phyloP scores from a whole-genome alignment of 2,888 invertebrate genomes.

The Orgyia antiqua region DNA sequence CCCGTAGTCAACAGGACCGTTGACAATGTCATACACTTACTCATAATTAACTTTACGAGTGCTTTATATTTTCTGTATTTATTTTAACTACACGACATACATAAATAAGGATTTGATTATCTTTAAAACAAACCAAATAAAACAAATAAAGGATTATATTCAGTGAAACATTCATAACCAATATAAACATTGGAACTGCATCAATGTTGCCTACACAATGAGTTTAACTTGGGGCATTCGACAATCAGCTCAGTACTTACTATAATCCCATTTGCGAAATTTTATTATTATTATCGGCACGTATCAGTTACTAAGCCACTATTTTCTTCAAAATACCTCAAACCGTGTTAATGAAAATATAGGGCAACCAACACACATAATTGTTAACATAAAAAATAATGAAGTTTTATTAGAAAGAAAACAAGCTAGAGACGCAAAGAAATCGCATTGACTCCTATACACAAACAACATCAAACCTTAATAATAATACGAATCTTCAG shows the following conservation, averaged over 20 bases:
- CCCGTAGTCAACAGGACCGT: no score
- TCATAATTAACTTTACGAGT: no score
- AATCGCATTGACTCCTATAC: conserved; percentile 18
- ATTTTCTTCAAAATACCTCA: conserved; percentile 58
- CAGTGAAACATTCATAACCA: conserved; percentile 74
- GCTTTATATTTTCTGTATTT: no score
- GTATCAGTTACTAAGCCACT: conserved; percentile 54
- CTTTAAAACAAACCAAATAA: conserved; percentile 67
- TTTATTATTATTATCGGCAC: conserved; percentile 47
- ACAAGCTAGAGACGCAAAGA: conserved; percentile 27
- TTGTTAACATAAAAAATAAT: conserved; percentile 46
- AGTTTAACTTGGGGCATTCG: conserved; percentile 34
- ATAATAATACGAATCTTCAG: conserved; percentile 18
- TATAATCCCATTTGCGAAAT: conserved; percentile 69
- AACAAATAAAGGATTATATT: conserved; percentile 79
- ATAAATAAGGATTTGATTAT: conserved; percentile 22
- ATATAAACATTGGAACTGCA: conserved; percentile 54
- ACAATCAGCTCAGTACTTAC: conserved; percentile 41
- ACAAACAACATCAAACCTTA: conserved; percentile 12
- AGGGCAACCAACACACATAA: conserved; percentile 58
- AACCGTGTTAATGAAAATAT: conserved; percentile 65
- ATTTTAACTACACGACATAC: neutral
- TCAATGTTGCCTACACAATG: conserved; percentile 45
- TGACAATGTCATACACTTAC: no score
- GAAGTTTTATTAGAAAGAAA: conserved; percentile 21